phyloP scores from a whole-genome alignment of 2,797 vertebrate genomes.

The Etheostoma perlongum region DNA sequence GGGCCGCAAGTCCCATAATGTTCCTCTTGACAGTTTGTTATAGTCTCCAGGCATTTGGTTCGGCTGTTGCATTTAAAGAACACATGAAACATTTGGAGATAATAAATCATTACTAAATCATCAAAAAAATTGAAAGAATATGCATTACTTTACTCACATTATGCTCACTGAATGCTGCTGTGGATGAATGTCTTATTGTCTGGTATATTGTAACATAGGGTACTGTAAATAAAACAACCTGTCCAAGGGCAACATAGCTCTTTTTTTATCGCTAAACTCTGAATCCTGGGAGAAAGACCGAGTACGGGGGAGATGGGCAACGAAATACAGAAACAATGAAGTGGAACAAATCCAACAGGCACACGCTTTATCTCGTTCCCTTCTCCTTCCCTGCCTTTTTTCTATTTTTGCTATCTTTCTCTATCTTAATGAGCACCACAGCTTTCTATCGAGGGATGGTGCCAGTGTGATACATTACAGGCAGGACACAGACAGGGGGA shows the following conservation, averaged over 20 bases:
- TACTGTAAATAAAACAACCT: conserved; percentile 69
- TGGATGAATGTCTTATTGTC: conserved; percentile 9
- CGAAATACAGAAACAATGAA: conserved; percentile 84
- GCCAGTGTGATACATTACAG: conserved; percentile 79
- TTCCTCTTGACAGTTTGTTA: conserved; percentile 52
- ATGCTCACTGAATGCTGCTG: not conserved
- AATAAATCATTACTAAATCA: not conserved
- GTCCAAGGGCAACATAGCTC: conserved; percentile 70
- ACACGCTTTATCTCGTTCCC: conserved; percentile 83
- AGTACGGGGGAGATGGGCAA: conserved; percentile 44
- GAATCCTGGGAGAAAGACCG: conserved; percentile 63
- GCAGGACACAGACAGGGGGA: conserved; percentile 68
- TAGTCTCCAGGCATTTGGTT: conserved; percentile 44
- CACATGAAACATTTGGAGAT: conserved; percentile 1
- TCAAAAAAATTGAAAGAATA: not conserved
- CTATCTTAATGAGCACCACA: conserved; percentile 87
- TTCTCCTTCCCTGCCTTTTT: conserved; percentile 72
- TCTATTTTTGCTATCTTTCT: conserved; percentile 84
- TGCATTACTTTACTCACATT: not conserved
- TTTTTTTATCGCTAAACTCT: conserved; percentile 67
- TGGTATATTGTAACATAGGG: conserved; percentile 15
- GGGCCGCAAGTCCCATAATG: conserved; percentile 55
- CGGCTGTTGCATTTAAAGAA: conserved; percentile 40
- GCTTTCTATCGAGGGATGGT: conserved; percentile 80
- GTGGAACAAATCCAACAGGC: conserved; percentile 86